phyloP scores from a whole-genome alignment of 2,797 vertebrate genomes.

The Xenopus petersii region DNA sequence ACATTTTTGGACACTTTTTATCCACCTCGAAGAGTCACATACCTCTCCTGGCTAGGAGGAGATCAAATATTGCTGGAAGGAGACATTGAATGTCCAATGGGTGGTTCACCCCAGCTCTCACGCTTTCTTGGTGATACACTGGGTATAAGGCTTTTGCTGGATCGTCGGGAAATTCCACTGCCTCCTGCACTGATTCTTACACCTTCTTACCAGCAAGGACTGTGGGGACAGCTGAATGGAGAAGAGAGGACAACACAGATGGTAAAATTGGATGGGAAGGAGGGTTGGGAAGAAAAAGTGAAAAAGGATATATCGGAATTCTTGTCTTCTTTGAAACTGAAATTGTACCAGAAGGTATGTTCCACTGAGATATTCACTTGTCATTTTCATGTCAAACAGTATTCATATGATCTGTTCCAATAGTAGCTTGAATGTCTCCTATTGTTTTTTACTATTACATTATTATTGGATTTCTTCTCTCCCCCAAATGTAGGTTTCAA shows the following conservation, averaged over 20 bases:
- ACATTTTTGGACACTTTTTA: slow-evolving; percentile 64
- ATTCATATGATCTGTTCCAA: too few species aligned
- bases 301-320: slow-evolving; percentile 61
- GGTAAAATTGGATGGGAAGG: slow-evolving; percentile 58
- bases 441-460: too few species aligned
- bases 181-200: slow-evolving; percentile 64
- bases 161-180: slow-evolving; percentile 54
- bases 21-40: slow-evolving; percentile 63
- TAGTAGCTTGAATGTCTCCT: too few species aligned
- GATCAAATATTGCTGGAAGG: slow-evolving; percentile 57
- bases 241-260: slow-evolving; percentile 50
- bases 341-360: slow-evolving; percentile 12
- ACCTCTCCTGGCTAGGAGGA: slow-evolving; percentile 60
- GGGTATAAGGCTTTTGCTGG: slow-evolving; percentile 57
- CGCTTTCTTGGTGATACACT: slow-evolving; percentile 63
- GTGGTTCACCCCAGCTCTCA: slow-evolving; percentile 59
- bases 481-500: too few species aligned
- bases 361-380: too few species aligned
- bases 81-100: slow-evolving; percentile 64
- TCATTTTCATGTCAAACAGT: too few species aligned
- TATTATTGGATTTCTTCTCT: too few species aligned
- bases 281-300: slow-evolving; percentile 57
- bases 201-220: slow-evolving; percentile 49
- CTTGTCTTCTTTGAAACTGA: slow-evolving; percentile 40
- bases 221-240: slow-evolving; percentile 44